A percentile compares a stretch with the other conserved stretches of the same genome.
These are phyloP conservation scores for Pseudonaja textilis DNA, from an alignment of 2,113 vertebrate genomes.

Conservation along the genomic window DNA sequence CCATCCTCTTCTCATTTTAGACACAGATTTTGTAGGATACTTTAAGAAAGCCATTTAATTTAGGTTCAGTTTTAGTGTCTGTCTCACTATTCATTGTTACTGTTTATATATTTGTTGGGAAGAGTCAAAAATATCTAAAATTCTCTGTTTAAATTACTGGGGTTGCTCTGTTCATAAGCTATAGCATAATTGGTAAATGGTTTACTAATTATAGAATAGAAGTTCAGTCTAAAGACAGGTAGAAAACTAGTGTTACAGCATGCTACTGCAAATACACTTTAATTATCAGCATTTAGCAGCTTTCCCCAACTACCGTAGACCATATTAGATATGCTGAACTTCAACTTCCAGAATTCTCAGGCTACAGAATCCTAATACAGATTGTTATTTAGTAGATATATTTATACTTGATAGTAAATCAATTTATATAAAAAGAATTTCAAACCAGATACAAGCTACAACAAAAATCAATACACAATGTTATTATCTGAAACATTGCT, in stretches of 20 bases:
- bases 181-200: constrained; percentile 17
- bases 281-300: constrained; percentile 10
- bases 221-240: constrained; percentile 1
- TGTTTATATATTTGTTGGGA: background rate
- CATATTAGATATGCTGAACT: background rate
- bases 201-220: constrained; percentile 20
- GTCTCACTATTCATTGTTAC: constrained; percentile 4
- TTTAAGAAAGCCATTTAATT: constrained; percentile 4
- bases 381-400: background rate
- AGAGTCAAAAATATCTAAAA: constrained; percentile 4
- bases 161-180: background rate
- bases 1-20: background rate
- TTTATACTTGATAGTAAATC: constrained; percentile 25
- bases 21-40: constrained; percentile 4
- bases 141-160: background rate
- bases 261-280: constrained; percentile 33
- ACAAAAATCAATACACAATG: background rate
- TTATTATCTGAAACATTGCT: constrained; percentile 16
- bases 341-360: background rate
- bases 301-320: background rate
- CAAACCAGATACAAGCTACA: background rate
- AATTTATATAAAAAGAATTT: constrained; percentile 30
- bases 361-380: background rate
- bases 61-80: background rate
- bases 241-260: background rate